phyloP scores from a whole-genome alignment of 2,797 vertebrate genomes.

The Valencia hispanica region DNA sequence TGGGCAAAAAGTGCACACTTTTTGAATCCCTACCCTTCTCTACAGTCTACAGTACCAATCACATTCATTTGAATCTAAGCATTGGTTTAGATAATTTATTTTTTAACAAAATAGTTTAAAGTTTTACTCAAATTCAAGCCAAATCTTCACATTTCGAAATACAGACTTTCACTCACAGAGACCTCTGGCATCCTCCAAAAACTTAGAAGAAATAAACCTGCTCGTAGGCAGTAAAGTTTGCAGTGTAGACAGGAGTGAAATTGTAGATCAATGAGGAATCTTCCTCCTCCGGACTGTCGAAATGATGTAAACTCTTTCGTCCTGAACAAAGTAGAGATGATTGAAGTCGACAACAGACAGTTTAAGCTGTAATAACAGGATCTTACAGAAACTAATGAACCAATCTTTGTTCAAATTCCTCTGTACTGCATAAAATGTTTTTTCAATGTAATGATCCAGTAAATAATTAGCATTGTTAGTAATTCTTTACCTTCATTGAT shows the following conservation, averaged over 20 bases:
- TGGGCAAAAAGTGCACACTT: background rate
- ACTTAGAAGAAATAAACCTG: constrained; percentile 85
- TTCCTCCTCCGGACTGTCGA: constrained; percentile 73
- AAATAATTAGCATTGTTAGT: background rate
- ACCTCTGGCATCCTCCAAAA: background rate
- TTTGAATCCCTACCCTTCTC: background rate
- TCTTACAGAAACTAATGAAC: background rate
- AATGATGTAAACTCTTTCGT: constrained; percentile 81
- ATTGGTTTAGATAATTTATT: background rate
- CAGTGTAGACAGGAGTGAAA: constrained; percentile 73
- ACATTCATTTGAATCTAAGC: background rate
- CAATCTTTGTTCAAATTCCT: background rate
- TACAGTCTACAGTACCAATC: background rate
- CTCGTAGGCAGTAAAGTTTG: constrained; percentile 80
- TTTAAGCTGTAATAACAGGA: background rate
- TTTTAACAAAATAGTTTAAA: background rate
- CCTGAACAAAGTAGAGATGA: constrained; percentile 69
- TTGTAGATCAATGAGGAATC: constrained; percentile 79
- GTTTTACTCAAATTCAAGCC: background rate
- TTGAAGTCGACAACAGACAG: background rate
- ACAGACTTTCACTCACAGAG: background rate
- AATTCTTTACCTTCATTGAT: constrained; percentile 80
- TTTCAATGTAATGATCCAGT: background rate
- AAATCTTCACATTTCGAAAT: background rate
- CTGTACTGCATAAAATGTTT: background rate